Conservation (phyloP, 2,113 vertebrate species). For the Cheilinus undulatus region DNA sequence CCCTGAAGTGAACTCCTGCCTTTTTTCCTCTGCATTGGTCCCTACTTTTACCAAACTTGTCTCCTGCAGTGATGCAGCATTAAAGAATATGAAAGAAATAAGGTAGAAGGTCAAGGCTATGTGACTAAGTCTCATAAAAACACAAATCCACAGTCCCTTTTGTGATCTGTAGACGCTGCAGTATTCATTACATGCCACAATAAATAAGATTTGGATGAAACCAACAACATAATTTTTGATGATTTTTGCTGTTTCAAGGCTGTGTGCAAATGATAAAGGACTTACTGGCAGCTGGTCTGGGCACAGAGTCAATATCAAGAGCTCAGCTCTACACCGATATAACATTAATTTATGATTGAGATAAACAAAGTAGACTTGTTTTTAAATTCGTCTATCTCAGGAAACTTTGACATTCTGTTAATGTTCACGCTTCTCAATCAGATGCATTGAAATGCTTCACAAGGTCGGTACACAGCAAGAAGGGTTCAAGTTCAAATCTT, state of each 20-base stretch:
- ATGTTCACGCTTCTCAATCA: not conserved
- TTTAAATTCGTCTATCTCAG: not conserved
- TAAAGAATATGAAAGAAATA: slow-evolving; percentile 28
- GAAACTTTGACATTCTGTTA: not conserved
- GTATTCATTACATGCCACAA: slow-evolving; percentile 21
- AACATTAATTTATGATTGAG: not conserved
- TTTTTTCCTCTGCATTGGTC: slow-evolving; percentile 32
- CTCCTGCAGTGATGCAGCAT: slow-evolving; percentile 30
- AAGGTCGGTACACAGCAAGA: slow-evolving; percentile 27
- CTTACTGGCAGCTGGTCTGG: not conserved
- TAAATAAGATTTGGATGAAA: slow-evolving; percentile 5
- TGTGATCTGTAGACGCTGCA: not conserved
- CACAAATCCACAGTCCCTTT: slow-evolving; percentile 9
- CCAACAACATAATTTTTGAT: not conserved
- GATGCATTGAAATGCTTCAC: slow-evolving; percentile 13
- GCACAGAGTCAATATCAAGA: slow-evolving; percentile 7
- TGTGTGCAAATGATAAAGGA: slow-evolving; percentile 19
- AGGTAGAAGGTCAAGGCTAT: slow-evolving; percentile 42
- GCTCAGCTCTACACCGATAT: slow-evolving; percentile 1
- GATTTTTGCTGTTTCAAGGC: slow-evolving; percentile 5
- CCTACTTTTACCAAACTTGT: slow-evolving; percentile 34
- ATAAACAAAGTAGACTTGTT: not conserved
- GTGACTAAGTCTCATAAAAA: slow-evolving; percentile 27
- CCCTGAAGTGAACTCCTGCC: slow-evolving; percentile 39
- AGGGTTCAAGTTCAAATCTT: slow-evolving; percentile 19